A percentile compares a stretch with the other conserved stretches of the same genome.
phyloP scores from a whole-genome alignment of 1,140 invertebrate species.

The Pemphigus obesinymphae region DNA sequence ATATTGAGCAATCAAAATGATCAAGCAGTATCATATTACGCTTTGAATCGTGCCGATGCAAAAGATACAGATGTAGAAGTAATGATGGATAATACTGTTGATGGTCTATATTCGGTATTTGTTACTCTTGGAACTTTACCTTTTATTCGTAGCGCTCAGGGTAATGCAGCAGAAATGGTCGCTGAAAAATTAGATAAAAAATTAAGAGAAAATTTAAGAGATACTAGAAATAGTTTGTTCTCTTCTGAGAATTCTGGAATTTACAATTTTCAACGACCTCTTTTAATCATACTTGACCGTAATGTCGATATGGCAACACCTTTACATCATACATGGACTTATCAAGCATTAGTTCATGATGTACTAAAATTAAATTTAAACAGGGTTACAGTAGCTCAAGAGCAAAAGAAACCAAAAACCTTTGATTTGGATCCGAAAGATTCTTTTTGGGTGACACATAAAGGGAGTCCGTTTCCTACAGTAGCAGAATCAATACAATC shows the following conservation, averaged over 20 bases:
- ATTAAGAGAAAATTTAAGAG: conserved; percentile 91
- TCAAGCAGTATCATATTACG: conserved; percentile 87
- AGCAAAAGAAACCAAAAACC: conserved; percentile 69
- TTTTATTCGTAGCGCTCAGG: conserved; percentile 89
- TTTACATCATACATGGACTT: conserved; percentile 99
- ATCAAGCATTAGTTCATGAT: conserved; percentile 95
- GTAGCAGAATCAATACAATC: conserved; percentile 98
- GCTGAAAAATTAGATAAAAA: conserved; percentile 96
- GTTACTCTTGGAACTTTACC: conserved; percentile 87
- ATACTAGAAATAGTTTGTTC: conserved; percentile 94
- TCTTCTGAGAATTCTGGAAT: conserved; percentile 61
- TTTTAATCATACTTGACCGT: conserved; percentile 89
- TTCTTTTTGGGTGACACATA: conserved; percentile 87
- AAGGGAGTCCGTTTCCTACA: conserved; percentile 93
- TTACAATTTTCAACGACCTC: conserved; percentile 81
- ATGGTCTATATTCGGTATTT: conserved; percentile 95
- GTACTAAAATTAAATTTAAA: conserved; percentile 88
- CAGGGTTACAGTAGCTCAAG: conserved; percentile 50
- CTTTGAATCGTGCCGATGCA: conserved; percentile 90
- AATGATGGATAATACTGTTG: conserved; percentile 92
- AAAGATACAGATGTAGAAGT: conserved; percentile 93
- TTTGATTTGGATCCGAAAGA: conserved; percentile 88
- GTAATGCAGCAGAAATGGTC: conserved; percentile 97
- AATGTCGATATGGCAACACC: conserved; percentile 96
- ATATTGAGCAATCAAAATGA: conserved; percentile 87